Evolutionary conservation across 2,888 invertebrate genomes (phyloP).

Genomic region (Eulithis prunata): DNA sequence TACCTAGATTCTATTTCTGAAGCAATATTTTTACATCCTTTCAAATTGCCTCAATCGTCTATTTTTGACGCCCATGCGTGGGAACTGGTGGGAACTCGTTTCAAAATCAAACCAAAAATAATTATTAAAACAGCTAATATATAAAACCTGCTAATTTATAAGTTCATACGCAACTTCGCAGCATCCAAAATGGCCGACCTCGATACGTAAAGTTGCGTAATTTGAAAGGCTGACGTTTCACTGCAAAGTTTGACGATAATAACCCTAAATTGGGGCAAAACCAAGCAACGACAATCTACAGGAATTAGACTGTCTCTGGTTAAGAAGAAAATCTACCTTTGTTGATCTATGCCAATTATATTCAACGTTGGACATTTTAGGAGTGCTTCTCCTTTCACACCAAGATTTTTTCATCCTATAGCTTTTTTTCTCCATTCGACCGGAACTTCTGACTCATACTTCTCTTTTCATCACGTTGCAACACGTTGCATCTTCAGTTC

Average conservation of each 20-base stretch:
- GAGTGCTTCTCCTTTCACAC: too few species aligned
- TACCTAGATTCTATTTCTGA: too few species aligned
- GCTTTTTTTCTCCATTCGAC: too few species aligned
- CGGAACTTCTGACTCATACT: too few species aligned
- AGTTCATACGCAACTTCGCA: conserved; percentile 13
- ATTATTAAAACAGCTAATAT: conserved; percentile 15
- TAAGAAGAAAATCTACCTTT: too few species aligned
- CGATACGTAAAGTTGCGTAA: conserved; percentile 37
- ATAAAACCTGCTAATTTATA: conserved; percentile 23
- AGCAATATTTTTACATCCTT: conserved; percentile 1
- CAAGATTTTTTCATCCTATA: too few species aligned
- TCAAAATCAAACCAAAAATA: conserved; percentile 26
- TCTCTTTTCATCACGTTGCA: too few species aligned
- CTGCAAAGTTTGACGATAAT: conserved; percentile 12
- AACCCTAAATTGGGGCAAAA: conserved; percentile 1
- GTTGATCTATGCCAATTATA: too few species aligned
- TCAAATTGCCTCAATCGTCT: conserved; percentile 17
- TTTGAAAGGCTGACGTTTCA: conserved; percentile 15
- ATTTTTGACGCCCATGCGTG: conserved; percentile 12
- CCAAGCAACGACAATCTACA: too few species aligned
- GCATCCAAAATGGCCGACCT: conserved; percentile 35
- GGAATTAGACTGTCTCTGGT: too few species aligned
- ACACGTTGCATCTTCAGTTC: too few species aligned
- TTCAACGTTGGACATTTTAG: too few species aligned
- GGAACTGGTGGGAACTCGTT: conserved; percentile 14